Percentiles rank a stretch among this genome's conserved stretches.
These are phyloP conservation scores for Meandrina meandrites DNA, from an alignment of 92 coral and sea anemone genomes.

Conservation along the genomic window DNA sequence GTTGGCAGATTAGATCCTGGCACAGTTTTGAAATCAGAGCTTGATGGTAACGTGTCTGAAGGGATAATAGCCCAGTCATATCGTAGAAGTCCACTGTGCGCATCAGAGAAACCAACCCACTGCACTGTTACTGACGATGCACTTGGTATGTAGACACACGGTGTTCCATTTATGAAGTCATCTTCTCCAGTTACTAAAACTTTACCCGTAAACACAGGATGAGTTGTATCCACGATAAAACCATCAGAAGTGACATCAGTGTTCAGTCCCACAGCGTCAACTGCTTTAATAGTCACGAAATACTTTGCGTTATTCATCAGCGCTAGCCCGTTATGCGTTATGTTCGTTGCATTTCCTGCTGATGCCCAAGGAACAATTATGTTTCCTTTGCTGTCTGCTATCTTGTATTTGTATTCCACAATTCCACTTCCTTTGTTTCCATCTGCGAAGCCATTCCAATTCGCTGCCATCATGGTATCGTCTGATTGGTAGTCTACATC, in stretches of 20 bases:
- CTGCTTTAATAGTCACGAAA: constrained; percentile 71
- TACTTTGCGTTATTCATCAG: constrained; percentile 72
- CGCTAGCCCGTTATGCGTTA: constrained; percentile 63
- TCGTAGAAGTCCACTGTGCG: constrained; percentile 74
- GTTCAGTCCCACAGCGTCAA: constrained; percentile 78
- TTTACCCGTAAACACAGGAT: constrained; percentile 86
- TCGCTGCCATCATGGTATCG: constrained; percentile 67
- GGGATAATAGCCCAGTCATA: constrained; percentile 77
- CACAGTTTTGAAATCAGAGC: constrained; percentile 60
- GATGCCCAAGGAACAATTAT: constrained; percentile 79
- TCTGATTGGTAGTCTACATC: constrained; percentile 91
- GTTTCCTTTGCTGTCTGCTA: constrained; percentile 61
- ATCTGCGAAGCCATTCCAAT: constrained; percentile 93
- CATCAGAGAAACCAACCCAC: constrained; percentile 87
- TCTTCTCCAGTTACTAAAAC: constrained; percentile 66
- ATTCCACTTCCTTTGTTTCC: constrained; percentile 93
- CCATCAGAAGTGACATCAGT: constrained; percentile 75
- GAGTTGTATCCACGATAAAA: constrained; percentile 76
- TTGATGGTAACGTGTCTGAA: constrained; percentile 35
- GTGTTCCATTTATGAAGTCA: constrained; percentile 56
- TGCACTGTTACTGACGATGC: constrained; percentile 56
- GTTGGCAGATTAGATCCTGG: constrained; percentile 76
- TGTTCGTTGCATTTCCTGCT: constrained; percentile 67
- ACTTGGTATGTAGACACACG: constrained; percentile 71
- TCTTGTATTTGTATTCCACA: constrained; percentile 73